Evolutionary conservation across 2,888 invertebrate genomes (phyloP), one percentile per base, ranked within the genome.

Genomic region (Seira musarum): DNA sequence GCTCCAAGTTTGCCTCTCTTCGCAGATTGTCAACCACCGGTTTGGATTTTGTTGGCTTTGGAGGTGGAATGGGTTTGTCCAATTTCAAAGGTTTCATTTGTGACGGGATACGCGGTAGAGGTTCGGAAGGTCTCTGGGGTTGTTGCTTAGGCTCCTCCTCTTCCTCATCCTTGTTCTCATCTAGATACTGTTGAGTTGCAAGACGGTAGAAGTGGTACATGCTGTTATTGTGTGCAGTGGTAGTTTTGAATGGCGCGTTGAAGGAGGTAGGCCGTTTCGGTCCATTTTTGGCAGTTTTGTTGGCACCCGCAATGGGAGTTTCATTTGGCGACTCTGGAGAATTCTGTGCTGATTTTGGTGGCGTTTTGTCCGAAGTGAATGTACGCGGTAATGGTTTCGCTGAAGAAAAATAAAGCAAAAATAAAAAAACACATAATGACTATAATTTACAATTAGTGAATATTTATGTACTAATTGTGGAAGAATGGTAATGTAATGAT

Each of bases 1-100:
- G 80, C 61, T 79, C 73, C 57, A 84, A 82, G 53, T 84, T 84
- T 24, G 75, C 69, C 24, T 84, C 80, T 40, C 73, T 71, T 21
- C 67, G 57, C 5, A 81, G 53, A 64, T 60, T 63, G 21, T 76
- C 79, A 21, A 53, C 61, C 66, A 71, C 72, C 77, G 53, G 72
- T 53, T 81, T 76, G 22, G 57, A 17, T 61, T 74, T 73, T 5
- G 10, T 40, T 15, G 79, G 79, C 53, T 79, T 79, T 6, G 82
- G 82, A 24, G 81, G 81, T 21, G 79, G 79, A 63, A 79, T 65
- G 0, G 79, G 79, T 24, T 79, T 79, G 22, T 30, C 25, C 19
- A 74, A 13, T 19, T 74, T 78, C 3, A 79, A 10, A 13, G 79
- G 79, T 24, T 67, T 79, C 79, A 79, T 68, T 2, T 73, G 61